phyloP scores from a whole-genome alignment of 2,797 vertebrate species.

The Carduelis carduelis region DNA sequence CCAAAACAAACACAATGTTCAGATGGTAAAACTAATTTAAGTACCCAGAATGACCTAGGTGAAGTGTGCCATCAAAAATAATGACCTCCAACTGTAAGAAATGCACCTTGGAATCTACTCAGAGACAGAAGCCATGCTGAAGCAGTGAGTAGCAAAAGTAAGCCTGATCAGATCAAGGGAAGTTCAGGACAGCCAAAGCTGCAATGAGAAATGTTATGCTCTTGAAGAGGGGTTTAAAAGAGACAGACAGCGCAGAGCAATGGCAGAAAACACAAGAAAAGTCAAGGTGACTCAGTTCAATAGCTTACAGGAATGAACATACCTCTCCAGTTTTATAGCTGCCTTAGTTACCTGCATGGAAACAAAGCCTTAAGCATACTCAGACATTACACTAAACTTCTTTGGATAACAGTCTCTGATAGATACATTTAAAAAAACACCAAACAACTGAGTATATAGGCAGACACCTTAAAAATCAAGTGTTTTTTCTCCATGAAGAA shows the following conservation, averaged over 20 bases:
- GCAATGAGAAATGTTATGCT: not conserved
- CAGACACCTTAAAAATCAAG: not conserved
- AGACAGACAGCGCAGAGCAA: not conserved
- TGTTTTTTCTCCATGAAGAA: not conserved
- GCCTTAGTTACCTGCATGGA: not conserved
- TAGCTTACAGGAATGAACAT: not conserved
- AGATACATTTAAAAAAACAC: not conserved
- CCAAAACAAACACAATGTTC: not conserved
- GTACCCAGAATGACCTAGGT: not conserved
- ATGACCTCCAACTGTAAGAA: not conserved
- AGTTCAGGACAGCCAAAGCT: not conserved
- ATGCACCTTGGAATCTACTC: not conserved
- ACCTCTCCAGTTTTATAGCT: not conserved
- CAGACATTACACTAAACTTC: not conserved
- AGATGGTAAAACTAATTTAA: not conserved
- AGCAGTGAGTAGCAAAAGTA: not conserved
- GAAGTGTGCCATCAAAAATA: not conserved
- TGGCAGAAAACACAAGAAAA: not conserved
- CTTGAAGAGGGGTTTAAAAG: not conserved
- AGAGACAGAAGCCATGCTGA: not conserved
- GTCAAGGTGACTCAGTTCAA: not conserved
- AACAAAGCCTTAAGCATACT: not conserved
- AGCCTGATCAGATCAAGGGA: not conserved
- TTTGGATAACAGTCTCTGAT: not conserved
- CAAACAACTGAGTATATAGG: not conserved